Conservation (phyloP, 2,113 vertebrate species). For the Gnathonemus longibarbis region DNA sequence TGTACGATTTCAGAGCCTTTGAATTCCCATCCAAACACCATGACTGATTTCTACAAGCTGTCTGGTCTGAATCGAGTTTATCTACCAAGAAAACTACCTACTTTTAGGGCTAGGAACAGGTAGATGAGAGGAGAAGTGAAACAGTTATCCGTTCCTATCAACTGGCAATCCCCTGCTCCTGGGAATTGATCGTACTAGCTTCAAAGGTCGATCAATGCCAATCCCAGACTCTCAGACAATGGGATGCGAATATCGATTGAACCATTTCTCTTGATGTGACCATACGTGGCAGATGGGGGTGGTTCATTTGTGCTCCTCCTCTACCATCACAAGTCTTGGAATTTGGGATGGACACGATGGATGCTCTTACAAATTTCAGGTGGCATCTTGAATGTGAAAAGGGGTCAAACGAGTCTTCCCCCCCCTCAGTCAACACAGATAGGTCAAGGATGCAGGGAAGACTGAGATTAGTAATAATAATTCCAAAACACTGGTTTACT, state of each 20-base stretch:
- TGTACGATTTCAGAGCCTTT: background rate
- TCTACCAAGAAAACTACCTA: background rate
- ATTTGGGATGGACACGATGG: background rate
- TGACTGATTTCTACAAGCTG: background rate
- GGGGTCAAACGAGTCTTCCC: background rate
- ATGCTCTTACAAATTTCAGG: background rate
- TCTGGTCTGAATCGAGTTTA: background rate
- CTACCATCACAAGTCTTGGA: background rate
- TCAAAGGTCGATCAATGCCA: constrained; percentile 22
- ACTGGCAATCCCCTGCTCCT: background rate
- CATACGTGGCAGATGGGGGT: background rate
- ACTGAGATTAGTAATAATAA: constrained; percentile 34
- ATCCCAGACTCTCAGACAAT: constrained; percentile 20
- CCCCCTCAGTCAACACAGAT: background rate
- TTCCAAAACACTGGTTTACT: constrained; percentile 28
- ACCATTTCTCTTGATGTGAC: constrained; percentile 18
- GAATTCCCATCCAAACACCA: background rate
- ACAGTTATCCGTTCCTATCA: constrained; percentile 15
- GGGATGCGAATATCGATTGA: constrained; percentile 18
- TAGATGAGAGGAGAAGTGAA: background rate
- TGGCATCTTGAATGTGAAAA: background rate
- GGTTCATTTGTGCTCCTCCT: background rate
- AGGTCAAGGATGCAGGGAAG: background rate
- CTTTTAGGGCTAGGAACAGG: constrained; percentile 5
- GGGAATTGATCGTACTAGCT: constrained; percentile 12